Evolutionary conservation across 2,888 invertebrate genomes (phyloP).

Genomic region (Scaptomyza caliginosa): DNA sequence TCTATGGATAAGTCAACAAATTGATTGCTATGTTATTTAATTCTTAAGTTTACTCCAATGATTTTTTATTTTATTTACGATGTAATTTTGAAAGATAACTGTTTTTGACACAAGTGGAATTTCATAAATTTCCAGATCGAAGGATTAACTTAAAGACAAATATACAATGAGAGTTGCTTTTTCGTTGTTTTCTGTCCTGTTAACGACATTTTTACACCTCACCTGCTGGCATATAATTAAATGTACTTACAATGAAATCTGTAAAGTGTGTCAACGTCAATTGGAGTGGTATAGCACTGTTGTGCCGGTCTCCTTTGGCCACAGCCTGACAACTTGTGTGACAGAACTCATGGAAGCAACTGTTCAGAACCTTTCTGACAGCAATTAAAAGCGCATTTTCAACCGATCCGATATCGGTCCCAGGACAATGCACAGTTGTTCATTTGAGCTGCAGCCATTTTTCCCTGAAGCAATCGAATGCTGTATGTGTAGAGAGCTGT

Average conservation of each 20-base stretch:
- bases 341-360: slow-evolving; percentile 57
- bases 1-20: background rate
- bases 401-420: slow-evolving; percentile 33
- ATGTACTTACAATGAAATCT: slow-evolving; percentile 57
- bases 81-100: too few species aligned
- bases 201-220: background rate
- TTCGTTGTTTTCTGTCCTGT: background rate
- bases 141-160: background rate
- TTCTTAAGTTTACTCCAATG: too few species aligned
- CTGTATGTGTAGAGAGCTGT: background rate
- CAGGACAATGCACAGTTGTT: slow-evolving; percentile 47
- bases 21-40: background rate
- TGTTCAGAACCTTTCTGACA: slow-evolving; percentile 63
- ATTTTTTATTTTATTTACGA: too few species aligned
- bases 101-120: background rate
- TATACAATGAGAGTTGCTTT: background rate
- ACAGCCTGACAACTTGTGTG: slow-evolving; percentile 62
- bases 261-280: slow-evolving; percentile 57
- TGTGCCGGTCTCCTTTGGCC: slow-evolving; percentile 16
- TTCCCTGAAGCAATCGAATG: slow-evolving; percentile 50
- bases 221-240: slow-evolving; percentile 29
- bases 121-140: background rate
- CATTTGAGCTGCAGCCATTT: slow-evolving; percentile 55
- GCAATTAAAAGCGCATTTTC: slow-evolving; percentile 72
- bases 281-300: background rate